These are phyloP conservation scores for Talpa occidentalis DNA, from an alignment of 2,113 vertebrate species.

Conservation along the genomic window DNA sequence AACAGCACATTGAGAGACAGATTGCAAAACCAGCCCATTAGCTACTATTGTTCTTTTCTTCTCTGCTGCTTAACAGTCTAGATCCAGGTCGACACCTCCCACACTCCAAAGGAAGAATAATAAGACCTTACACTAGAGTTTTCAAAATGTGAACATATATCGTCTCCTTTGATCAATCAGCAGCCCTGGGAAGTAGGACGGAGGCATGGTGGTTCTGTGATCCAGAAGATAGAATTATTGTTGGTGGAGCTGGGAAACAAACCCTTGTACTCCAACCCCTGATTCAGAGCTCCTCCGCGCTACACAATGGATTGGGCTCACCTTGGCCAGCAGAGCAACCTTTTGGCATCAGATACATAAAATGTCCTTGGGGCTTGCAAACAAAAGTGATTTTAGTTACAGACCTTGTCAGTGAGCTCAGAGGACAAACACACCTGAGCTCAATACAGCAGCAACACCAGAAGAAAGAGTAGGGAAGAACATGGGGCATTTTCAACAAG, in stretches of 20 bases:
- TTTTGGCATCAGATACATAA: neutral
- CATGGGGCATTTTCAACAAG: neutral
- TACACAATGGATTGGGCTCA: neutral
- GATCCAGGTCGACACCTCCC: neutral
- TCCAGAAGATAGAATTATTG: neutral
- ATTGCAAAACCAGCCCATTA: neutral
- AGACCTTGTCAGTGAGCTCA: neutral
- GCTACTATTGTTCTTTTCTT: slow-evolving; percentile 42
- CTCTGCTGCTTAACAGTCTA: neutral
- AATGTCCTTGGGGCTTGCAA: neutral
- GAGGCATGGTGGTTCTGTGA: neutral
- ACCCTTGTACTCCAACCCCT: neutral
- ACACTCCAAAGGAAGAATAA: neutral
- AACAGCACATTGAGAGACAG: slow-evolving; percentile 24
- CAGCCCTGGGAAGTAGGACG: slow-evolving; percentile 21
- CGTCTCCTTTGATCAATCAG: neutral
- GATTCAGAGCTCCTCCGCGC: neutral
- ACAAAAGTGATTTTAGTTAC: neutral
- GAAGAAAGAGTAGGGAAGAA: slow-evolving; percentile 24
- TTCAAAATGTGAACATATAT: neutral
- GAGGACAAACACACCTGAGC: neutral
- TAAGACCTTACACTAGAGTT: neutral
- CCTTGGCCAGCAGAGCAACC: neutral
- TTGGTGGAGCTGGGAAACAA: neutral
- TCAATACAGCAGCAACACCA: neutral